A percentile compares a stretch with the other conserved stretches of the same genome.
phyloP scores from a whole-genome alignment of 2,888 invertebrate genomes.

The Drosophila macrospina region DNA sequence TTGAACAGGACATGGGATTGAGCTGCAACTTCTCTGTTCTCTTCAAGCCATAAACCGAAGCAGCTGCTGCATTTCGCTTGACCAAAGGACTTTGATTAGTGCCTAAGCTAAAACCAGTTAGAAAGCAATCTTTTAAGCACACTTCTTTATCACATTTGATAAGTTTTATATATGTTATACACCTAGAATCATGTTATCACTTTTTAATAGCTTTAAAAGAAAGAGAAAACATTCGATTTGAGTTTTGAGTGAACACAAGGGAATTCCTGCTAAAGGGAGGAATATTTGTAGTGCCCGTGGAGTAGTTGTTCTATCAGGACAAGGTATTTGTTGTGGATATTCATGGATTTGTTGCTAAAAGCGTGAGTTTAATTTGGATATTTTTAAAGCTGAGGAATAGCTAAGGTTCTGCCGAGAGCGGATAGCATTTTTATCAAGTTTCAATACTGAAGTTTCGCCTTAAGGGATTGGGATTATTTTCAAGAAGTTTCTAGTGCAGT shows the following conservation, averaged over 20 bases:
- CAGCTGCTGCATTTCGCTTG: slow-evolving; percentile 61
- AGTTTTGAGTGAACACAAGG: neutral
- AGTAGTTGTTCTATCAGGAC: no score
- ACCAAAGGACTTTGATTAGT: slow-evolving; percentile 64
- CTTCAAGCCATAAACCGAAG: slow-evolving; percentile 33
- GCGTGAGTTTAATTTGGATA: no score
- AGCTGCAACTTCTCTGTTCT: slow-evolving; percentile 5
- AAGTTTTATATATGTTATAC: slow-evolving; percentile 19
- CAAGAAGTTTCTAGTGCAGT: no score
- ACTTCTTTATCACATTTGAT: slow-evolving; percentile 6
- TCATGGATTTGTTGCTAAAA: no score
- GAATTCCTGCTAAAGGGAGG: no score
- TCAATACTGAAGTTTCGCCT: no score
- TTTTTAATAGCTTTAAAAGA: slow-evolving; percentile 19
- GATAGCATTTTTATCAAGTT: no score
- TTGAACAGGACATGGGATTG: slow-evolving; percentile 18
- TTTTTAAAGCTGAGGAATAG: no score
- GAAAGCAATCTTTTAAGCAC: slow-evolving; percentile 11
- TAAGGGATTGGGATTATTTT: no score
- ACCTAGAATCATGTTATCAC: slow-evolving; percentile 19
- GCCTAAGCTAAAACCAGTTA: slow-evolving; percentile 47
- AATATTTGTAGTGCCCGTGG: no score
- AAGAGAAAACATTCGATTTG: slow-evolving; percentile 1
- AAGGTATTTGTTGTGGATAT: no score
- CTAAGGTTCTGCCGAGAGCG: no score